These are phyloP conservation scores for Eilema caniola DNA, from an alignment of 2,888 invertebrate species.

Conservation along the genomic window DNA sequence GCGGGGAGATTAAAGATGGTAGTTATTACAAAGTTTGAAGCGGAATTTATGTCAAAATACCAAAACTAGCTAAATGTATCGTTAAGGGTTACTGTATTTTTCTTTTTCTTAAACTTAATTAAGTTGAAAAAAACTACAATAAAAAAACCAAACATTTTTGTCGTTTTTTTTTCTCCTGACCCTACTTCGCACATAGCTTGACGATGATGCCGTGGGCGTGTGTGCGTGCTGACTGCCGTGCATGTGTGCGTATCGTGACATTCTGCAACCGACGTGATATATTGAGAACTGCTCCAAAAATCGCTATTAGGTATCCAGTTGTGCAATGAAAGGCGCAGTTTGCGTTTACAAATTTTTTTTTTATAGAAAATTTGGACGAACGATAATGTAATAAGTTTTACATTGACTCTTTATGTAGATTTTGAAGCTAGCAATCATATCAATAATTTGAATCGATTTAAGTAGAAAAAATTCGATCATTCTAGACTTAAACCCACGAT, in stretches of 20 bases:
- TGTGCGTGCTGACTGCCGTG: slow-evolving; percentile 64
- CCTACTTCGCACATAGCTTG: slow-evolving; percentile 69
- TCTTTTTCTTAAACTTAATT: no score
- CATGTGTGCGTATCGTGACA: slow-evolving; percentile 72
- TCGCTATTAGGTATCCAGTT: slow-evolving; percentile 67
- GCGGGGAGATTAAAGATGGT: no score
- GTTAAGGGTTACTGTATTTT: no score
- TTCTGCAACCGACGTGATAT: slow-evolving; percentile 83
- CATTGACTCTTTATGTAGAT: no score
- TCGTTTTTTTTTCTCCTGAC: slow-evolving; percentile 62
- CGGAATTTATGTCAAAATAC: no score
- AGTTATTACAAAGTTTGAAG: no score
- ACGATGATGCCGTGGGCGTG: slow-evolving; percentile 72
- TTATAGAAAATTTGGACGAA: slow-evolving; percentile 20
- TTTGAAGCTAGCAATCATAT: no score
- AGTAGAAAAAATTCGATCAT: no score
- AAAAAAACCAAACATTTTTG: slow-evolving; percentile 24
- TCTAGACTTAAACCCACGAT: no score
- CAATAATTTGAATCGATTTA: no score
- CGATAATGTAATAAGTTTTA: no score
- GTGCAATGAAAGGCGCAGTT: slow-evolving; percentile 50
- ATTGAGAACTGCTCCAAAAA: slow-evolving; percentile 83
- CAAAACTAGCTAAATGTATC: no score
- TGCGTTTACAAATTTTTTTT: slow-evolving; percentile 45
- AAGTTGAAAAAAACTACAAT: background rate